phyloP scores from a whole-genome alignment of 2,797 vertebrate species.

The Mus spretus region DNA sequence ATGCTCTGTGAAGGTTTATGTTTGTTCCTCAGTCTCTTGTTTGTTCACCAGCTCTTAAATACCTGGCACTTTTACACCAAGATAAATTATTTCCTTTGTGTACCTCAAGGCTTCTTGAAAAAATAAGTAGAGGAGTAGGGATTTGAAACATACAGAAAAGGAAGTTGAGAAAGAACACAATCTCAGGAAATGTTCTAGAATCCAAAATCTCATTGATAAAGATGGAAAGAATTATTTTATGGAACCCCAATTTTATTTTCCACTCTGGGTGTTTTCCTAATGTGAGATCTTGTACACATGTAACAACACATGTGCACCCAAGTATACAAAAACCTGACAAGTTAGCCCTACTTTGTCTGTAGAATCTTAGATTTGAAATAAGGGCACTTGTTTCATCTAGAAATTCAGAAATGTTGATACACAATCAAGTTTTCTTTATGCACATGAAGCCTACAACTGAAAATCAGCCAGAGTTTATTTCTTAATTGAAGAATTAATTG shows the following conservation, averaged over 20 bases:
- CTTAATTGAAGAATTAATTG: not conserved
- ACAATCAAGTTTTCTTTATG: conserved; percentile 71
- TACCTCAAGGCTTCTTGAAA: conserved; percentile 47
- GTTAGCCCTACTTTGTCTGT: conserved; percentile 15
- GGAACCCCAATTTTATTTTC: not conserved
- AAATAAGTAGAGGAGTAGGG: not conserved
- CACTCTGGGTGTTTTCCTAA: not conserved
- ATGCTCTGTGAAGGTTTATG: not conserved
- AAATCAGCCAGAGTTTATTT: not conserved
- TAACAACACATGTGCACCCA: not conserved
- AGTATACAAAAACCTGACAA: not conserved
- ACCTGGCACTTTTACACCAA: conserved; percentile 29
- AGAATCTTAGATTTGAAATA: conserved; percentile 56
- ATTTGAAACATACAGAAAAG: conserved; percentile 57
- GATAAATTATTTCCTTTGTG: conserved; percentile 27
- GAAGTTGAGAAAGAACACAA: not conserved
- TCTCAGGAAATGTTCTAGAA: not conserved
- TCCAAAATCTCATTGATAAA: not conserved
- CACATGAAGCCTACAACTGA: conserved; percentile 34
- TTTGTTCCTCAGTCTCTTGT: conserved; percentile 41
- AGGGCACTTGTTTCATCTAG: conserved; percentile 4
- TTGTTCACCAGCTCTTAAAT: conserved; percentile 4
- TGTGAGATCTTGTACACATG: not conserved
- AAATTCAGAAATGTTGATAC: conserved; percentile 71
- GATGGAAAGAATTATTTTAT: not conserved